phyloP scores from a whole-genome alignment of 1,140 invertebrate genomes.

The Chironomus tepperi region DNA sequence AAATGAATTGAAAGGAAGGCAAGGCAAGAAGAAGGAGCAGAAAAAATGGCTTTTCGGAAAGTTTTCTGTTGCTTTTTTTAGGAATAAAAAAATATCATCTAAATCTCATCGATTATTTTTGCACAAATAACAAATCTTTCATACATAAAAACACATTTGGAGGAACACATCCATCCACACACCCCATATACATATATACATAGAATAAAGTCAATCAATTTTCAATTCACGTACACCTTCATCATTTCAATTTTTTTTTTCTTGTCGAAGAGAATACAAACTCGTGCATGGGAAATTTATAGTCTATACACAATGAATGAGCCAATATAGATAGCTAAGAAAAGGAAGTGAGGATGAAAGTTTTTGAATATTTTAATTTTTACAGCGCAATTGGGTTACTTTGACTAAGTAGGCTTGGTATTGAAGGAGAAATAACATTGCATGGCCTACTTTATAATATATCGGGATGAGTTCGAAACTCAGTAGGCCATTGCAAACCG shows the following conservation, averaged over 20 bases:
- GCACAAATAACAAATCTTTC: constrained; percentile 7
- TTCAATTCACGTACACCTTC: constrained; percentile 22
- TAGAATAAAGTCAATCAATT: constrained; percentile 17
- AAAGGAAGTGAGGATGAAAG: no score
- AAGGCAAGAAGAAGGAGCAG: neutral
- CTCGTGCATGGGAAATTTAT: constrained; percentile 12
- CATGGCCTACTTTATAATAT: no score
- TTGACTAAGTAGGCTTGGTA: no score
- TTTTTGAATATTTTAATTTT: no score
- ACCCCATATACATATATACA: neutral
- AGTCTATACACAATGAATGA: neutral
- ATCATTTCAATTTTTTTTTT: constrained; percentile 15
- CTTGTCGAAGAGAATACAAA: neutral
- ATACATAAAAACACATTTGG: no score
- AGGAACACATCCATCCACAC: neutral
- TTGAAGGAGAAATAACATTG: no score
- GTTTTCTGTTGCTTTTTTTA: neutral
- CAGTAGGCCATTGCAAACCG: no score
- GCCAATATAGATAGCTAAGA: constrained; percentile 3
- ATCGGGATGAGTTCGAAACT: neutral
- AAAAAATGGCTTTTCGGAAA: neutral
- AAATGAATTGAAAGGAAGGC: neutral
- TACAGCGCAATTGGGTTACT: no score
- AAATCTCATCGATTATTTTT: constrained; percentile 21
- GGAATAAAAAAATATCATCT: neutral